These are phyloP conservation scores for Norana najaformis DNA, from an alignment of 2,888 invertebrate genomes.

Conservation along the genomic window DNA sequence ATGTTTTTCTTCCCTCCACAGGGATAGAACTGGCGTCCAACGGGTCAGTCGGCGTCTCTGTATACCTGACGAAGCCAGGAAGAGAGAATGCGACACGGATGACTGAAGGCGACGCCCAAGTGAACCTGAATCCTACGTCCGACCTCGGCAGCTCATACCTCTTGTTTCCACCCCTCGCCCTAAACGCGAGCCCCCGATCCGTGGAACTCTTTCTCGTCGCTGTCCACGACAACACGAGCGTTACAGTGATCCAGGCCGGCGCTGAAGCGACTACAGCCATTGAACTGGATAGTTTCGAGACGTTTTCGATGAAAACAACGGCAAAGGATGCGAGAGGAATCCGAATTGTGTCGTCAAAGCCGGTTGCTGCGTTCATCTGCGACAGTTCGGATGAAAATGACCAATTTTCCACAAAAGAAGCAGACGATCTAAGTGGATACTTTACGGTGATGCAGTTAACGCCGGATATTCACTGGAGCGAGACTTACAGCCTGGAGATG, in stretches of 20 bases:
- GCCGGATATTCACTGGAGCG: neutral
- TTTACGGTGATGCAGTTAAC: neutral
- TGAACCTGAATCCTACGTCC: slow-evolving; percentile 2
- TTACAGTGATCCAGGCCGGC: neutral
- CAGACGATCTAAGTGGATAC: neutral
- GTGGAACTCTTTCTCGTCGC: neutral
- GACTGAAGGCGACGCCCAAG: neutral
- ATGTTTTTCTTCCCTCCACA: neutral
- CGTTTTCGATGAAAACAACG: neutral
- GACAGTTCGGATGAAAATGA: neutral
- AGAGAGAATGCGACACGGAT: neutral
- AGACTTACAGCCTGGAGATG: neutral
- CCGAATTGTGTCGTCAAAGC: neutral
- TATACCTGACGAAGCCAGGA: neutral
- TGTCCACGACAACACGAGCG: neutral
- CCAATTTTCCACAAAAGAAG: neutral
- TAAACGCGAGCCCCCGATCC: neutral
- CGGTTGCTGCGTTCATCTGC: neutral
- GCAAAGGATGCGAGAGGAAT: neutral
- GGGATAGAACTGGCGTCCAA: neutral
- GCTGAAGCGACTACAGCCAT: neutral
- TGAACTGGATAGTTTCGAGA: neutral
- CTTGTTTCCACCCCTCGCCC: neutral
- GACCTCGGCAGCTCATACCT: neutral
- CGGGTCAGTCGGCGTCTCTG: neutral